These are phyloP conservation scores for Sanderia malayensis DNA, from an alignment of 30 jellyfish, hydroid and myxozoan species.

Conservation along the genomic window DNA sequence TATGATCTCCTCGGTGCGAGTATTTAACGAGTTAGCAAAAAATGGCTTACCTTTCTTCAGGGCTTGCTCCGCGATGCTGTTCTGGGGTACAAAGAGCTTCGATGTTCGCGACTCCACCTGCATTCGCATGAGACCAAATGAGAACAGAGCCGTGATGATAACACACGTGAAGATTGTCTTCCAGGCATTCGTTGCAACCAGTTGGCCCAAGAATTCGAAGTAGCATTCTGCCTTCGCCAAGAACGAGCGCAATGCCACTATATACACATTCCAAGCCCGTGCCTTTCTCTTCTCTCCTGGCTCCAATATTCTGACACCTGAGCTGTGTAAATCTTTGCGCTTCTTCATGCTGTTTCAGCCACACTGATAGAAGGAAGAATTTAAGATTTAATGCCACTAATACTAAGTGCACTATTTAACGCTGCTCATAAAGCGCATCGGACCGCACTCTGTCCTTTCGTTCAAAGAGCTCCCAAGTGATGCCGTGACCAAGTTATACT, in stretches of 20 bases:
- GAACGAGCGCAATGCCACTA: constrained; percentile 30
- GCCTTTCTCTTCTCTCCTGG: background rate
- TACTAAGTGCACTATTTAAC: too few species aligned
- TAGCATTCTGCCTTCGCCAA: constrained; percentile 34
- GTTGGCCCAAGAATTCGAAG: constrained; percentile 43
- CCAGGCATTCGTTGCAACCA: constrained; percentile 56
- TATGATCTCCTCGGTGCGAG: constrained; percentile 47
- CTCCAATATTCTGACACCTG: too few species aligned
- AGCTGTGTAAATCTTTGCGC: too few species aligned
- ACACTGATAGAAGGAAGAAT: too few species aligned
- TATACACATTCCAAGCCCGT: constrained; percentile 19
- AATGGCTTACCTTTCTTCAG: constrained; percentile 30
- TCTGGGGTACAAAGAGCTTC: constrained; percentile 50
- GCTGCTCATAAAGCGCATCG: too few species aligned
- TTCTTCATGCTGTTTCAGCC: too few species aligned
- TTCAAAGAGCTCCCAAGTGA: too few species aligned
- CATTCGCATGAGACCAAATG: constrained; percentile 36
- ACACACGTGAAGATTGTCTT: constrained; percentile 26
- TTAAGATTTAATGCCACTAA: too few species aligned
- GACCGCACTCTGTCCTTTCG: too few species aligned
- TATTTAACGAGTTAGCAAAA: constrained; percentile 35
- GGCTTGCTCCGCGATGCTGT: constrained; percentile 44
- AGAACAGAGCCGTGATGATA: constrained; percentile 16
- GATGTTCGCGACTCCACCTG: constrained; percentile 28
- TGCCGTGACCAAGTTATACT: too few species aligned